Base-by-base conservation (phyloP, 2,797 vertebrate genomes). In the Novumbra hubbsi region DNA sequence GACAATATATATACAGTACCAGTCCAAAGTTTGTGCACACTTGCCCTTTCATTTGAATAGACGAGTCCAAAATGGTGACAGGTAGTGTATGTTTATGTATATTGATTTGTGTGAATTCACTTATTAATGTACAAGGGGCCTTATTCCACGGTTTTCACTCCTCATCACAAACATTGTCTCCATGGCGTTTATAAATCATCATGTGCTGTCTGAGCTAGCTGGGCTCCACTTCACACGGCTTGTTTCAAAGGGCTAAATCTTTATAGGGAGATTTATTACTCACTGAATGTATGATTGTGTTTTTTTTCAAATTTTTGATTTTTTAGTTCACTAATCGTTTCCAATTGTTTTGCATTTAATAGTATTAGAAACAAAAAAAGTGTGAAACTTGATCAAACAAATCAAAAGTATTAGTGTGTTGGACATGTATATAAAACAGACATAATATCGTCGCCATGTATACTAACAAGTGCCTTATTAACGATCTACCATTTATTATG, bases 211-310 rank as follows among this genome's bases (percentile, higher is more conserved):
- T 85, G 90, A 91, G 90, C 88, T 74, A 92, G 70, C 78, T 84
- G 87, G 87, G 91, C 91, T 92, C 91, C 70, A 78, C 78, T 88
- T 90, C 83, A 79, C 73, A 87, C 90, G 91, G 91, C 90, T 91
- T 81, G 83, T 81, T 85, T 90, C 90, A 91, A 93, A 93, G 92
- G 92, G 92, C 92, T 93, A 88, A 72, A 70, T 86, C 91, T 52
- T 32, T 86, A 70, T 80, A 81, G 9, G 88, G 87, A 82, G 88
- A 71, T 41, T 14, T 41, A 48, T 11, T 9, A 14, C 12, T 27
- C 38, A 21, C 57, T 38, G 21, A 34, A 71, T 38, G 30, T 60
- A 38, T 17, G 48, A 50, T 66, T 50, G 45, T 4, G 32, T 11
- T 41, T 32, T 70, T 28, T 8, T 32, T 19, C 8, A 9, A 19